Percentiles rank a stretch among this genome's conserved stretches.
phyloP scores from a whole-genome alignment of 2,797 vertebrate species.

The Cygnus olor region DNA sequence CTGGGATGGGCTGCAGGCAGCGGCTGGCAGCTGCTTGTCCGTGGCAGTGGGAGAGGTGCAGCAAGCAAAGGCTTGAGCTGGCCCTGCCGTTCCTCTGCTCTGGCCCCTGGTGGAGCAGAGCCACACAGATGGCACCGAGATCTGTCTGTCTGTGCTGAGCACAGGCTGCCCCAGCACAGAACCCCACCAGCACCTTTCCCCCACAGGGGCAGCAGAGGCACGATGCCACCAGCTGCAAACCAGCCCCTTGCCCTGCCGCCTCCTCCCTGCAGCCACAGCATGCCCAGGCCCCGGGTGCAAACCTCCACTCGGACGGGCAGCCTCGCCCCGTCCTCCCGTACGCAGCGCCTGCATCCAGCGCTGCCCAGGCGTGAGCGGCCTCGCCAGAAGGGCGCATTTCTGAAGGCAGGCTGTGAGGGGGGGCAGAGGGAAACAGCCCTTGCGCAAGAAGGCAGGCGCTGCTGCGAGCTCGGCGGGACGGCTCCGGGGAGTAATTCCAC shows the following conservation, averaged over 20 bases:
- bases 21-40: neutral
- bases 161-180: neutral
- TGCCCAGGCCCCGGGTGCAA: rapidly evolving
- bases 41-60: no score
- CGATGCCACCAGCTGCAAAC: neutral
- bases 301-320: rapidly evolving
- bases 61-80: neutral
- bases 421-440: neutral
- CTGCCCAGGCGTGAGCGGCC: rapidly evolving
- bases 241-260: neutral
- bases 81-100: neutral
- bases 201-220: rapidly evolving
- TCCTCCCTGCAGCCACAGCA: neutral
- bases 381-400: rapidly evolving
- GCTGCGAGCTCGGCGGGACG: rapidly evolving
- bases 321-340: rapidly evolving
- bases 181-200: neutral
- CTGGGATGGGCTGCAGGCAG: neutral
- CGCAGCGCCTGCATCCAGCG: rapidly evolving
- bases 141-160: no score
- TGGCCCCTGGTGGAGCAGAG: neutral
- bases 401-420: neutral
- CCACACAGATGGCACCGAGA: neutral
- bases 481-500: neutral
- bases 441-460: neutral